phyloP scores from a whole-genome alignment of 2,888 invertebrate genomes.

The Uloborus plumipes region DNA sequence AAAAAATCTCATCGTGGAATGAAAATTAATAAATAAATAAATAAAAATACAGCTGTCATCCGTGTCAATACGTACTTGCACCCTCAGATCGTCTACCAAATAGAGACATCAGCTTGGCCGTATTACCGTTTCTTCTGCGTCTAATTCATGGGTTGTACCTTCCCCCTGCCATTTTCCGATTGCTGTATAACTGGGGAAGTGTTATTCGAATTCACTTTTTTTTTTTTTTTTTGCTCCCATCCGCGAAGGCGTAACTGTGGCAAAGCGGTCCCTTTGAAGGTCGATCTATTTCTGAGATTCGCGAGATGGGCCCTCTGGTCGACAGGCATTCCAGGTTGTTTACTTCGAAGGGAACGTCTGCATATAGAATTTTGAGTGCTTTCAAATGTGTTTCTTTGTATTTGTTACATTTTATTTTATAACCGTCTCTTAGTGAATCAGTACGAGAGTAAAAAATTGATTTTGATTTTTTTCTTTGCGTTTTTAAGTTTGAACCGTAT shows the following conservation, averaged over 20 bases:
- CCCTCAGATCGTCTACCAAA: slow-evolving; percentile 12
- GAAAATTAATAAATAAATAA: too few species aligned
- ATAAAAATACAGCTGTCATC: neutral
- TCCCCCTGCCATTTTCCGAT: slow-evolving; percentile 1
- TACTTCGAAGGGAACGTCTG: slow-evolving; percentile 7
- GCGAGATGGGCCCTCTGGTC: slow-evolving; percentile 25
- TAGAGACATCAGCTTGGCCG: slow-evolving; percentile 45
- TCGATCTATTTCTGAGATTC: slow-evolving; percentile 21
- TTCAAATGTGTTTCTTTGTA: neutral
- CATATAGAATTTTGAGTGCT: neutral
- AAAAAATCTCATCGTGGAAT: too few species aligned
- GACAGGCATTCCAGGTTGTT: slow-evolving; percentile 34
- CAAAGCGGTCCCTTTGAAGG: slow-evolving; percentile 46
- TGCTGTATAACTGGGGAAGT: neutral
- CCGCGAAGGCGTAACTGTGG: slow-evolving; percentile 29
- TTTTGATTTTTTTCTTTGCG: too few species aligned
- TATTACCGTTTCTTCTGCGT: slow-evolving; percentile 21
- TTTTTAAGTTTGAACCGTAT: too few species aligned
- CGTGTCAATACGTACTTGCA: slow-evolving; percentile 4
- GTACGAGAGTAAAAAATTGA: too few species aligned
- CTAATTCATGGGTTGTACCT: slow-evolving; percentile 16
- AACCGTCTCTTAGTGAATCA: too few species aligned
- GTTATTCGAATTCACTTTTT: neutral
- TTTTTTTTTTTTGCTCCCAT: neutral
- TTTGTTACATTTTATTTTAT: too few species aligned